Conservation (phyloP, 2,113 vertebrate species). For the Ramphastos sulfuratus region DNA sequence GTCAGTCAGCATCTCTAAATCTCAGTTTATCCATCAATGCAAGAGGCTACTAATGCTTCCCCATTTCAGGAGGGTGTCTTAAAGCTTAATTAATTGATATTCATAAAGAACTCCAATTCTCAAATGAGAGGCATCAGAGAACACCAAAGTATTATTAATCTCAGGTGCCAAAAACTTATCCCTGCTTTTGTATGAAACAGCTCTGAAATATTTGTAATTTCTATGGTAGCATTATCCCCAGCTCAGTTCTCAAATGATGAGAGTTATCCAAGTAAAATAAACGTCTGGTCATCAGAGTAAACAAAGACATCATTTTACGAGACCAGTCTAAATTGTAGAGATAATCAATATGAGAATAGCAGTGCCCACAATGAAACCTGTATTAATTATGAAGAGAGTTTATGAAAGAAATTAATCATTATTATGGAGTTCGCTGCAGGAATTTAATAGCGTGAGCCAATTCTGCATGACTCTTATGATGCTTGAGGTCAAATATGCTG, state of each 20-base stretch:
- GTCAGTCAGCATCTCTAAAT: not conserved
- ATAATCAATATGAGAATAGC: slow-evolving; percentile 74
- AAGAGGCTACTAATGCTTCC: slow-evolving; percentile 34
- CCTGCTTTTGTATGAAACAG: slow-evolving; percentile 29
- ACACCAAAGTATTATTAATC: slow-evolving; percentile 65
- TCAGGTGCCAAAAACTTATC: slow-evolving; percentile 57
- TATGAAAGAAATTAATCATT: slow-evolving; percentile 76
- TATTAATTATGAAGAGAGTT: slow-evolving; percentile 75
- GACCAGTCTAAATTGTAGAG: slow-evolving; percentile 68
- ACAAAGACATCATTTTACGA: slow-evolving; percentile 70
- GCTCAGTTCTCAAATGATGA: slow-evolving; percentile 46
- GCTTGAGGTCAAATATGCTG: slow-evolving; percentile 69
- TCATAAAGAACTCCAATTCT: slow-evolving; percentile 60
- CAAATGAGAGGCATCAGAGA: slow-evolving; percentile 43
- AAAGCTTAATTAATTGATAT: slow-evolving; percentile 66
- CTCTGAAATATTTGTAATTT: slow-evolving; percentile 60
- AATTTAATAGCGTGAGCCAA: slow-evolving; percentile 70
- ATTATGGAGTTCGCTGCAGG: slow-evolving; percentile 67
- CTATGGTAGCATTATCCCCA: slow-evolving; percentile 51
- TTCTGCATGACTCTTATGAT: slow-evolving; percentile 64
- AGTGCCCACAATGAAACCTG: slow-evolving; percentile 73
- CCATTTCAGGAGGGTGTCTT: slow-evolving; percentile 54
- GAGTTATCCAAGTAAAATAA: slow-evolving; percentile 68
- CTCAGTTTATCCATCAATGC: slow-evolving; percentile 6
- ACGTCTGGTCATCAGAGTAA: slow-evolving; percentile 66